Evolutionary conservation across 2,888 invertebrate genomes (phyloP), one percentile per base, ranked within the genome.

Genomic region (Tachina grossa): DNA sequence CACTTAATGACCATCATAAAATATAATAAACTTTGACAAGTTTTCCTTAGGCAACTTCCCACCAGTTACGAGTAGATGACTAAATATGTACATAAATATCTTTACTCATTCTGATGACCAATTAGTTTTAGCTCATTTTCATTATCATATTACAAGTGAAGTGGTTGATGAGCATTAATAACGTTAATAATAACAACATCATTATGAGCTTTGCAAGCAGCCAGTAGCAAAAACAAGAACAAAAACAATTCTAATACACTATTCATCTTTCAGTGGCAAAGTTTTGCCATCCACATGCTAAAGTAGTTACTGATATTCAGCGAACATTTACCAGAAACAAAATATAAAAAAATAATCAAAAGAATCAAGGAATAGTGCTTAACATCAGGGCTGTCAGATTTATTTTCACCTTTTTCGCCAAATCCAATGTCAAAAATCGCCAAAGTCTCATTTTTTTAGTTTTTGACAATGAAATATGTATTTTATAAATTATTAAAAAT

Each of bases 41-140:
- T 39, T 39, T 22, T 22, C 59, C 69, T 49, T 19, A 0, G 66
- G 66, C 22, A 14, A 31, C 57, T n/a, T 31, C 14, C 66, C 66
- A 5, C 13, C 1, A 72, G 9, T 47, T n/a, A n/a, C 1, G 14
- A 3, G n/a, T n/a, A n/a, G n/a, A 66, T 43, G 47, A 43, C 65
- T 43, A 47, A 72, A 57, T 57, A n/a, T n/a, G n/a, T n/a, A 13
- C 9, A 14, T 59, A 41, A 68, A 59, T 51, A 51, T 16, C 4
- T 16, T 43, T 71, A 45, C 71, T 41, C 39, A 55, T 45, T 65
- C 65, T 72, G 57, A 66, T 66, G 31, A 41, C 69, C 71, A 83
- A 77, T 77, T 77, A 83, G 51, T 43, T 59, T 65, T 53, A 61
- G 68, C 51, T 78, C 61, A 74, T 68, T 68, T 74, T 74, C 68